Percentiles rank a stretch among this genome's conserved stretches.
These are phyloP conservation scores for Strigamia maritima DNA, from an alignment of 2,888 invertebrate genomes.

Conservation along the genomic window DNA sequence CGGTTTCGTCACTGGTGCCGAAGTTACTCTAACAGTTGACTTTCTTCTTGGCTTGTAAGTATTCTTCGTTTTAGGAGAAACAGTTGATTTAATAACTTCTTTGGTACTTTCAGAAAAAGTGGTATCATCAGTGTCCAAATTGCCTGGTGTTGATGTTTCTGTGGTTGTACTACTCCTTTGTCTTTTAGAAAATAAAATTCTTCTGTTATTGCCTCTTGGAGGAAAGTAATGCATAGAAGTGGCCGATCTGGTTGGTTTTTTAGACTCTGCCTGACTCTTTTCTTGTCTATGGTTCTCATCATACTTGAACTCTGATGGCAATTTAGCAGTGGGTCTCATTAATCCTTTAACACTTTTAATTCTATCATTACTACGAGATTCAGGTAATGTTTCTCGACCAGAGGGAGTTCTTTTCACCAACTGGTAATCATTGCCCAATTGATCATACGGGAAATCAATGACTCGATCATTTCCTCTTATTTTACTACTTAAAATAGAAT, in stretches of 20 bases:
- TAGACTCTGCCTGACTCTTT: background rate
- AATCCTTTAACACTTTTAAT: background rate
- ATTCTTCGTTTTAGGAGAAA: background rate
- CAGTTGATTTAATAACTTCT: background rate
- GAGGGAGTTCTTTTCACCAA: background rate
- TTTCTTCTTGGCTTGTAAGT: background rate
- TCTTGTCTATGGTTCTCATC: background rate
- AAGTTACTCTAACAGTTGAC: background rate
- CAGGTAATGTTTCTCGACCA: background rate
- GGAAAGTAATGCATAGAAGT: constrained; percentile 9
- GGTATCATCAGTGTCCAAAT: background rate
- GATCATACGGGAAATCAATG: constrained; percentile 18
- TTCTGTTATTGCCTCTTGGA: background rate
- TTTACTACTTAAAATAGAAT: background rate
- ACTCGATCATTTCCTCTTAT: constrained; percentile 34
- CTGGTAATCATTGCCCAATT: background rate
- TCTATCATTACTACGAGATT: background rate
- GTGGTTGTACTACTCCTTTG: background rate
- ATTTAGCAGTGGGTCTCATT: background rate
- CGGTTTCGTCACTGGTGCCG: background rate
- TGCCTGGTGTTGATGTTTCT: background rate
- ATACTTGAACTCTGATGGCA: background rate
- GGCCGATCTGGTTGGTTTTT: background rate
- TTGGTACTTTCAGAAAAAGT: background rate
- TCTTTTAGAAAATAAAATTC: background rate